phyloP scores from a whole-genome alignment of 2,888 invertebrate genomes.

The Synanthedon formicaeformis region DNA sequence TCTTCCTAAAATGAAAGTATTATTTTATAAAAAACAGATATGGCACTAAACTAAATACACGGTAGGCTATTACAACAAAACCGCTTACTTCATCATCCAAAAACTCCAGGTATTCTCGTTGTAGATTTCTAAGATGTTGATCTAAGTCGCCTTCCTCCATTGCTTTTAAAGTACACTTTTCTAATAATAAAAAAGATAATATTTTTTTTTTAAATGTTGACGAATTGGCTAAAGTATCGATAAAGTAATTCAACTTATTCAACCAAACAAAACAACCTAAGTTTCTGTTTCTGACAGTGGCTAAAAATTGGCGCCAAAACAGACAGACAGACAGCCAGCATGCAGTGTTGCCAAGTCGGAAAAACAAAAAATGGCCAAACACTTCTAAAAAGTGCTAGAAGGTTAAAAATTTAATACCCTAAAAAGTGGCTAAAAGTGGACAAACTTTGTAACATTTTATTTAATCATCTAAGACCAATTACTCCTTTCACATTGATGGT shows the following conservation, averaged over 20 bases:
- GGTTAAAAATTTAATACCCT: too few relatives aligned
- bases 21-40: constrained; percentile 4
- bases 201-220: not conserved
- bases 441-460: too few relatives aligned
- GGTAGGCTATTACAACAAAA: constrained; percentile 1
- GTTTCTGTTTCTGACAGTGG: constrained; percentile 10
- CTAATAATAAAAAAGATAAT: not conserved
- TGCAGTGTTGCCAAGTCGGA: too few relatives aligned
- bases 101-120: constrained; percentile 95
- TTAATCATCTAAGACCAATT: too few relatives aligned
- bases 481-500: too few relatives aligned
- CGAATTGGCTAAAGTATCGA: not conserved
- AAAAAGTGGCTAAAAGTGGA: too few relatives aligned
- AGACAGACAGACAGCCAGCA: too few relatives aligned
- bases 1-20: constrained; percentile 77
- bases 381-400: too few relatives aligned
- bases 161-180: constrained; percentile 8
- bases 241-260: constrained; percentile 2
- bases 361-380: too few relatives aligned
- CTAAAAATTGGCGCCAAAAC: constrained; percentile 23
- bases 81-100: constrained; percentile 91
- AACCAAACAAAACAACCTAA: not conserved
- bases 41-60: not conserved
- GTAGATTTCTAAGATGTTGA: constrained; percentile 84
- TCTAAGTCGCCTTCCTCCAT: constrained; percentile 77